phyloP scores from a whole-genome alignment of 2,888 invertebrate species.

The Mycalesis mineus region DNA sequence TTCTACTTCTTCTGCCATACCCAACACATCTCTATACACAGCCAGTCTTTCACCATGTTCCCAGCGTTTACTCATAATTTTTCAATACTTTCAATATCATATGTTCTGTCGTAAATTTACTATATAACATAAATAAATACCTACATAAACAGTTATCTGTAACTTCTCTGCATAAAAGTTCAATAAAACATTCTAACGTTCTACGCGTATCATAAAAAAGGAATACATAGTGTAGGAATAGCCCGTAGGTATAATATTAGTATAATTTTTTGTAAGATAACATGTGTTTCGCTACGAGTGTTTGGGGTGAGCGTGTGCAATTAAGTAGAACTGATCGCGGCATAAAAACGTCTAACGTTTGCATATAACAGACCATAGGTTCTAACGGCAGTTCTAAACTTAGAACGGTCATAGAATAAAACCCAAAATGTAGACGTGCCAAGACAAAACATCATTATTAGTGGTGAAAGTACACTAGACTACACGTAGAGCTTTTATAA shows the following conservation, averaged over 20 bases:
- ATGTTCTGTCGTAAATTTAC: too few species aligned
- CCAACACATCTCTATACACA: too few species aligned
- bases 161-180: neutral
- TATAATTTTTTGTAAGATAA: slow-evolving; percentile 16
- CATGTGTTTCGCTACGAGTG: slow-evolving; percentile 16
- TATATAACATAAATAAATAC: too few species aligned
- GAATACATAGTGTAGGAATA: neutral
- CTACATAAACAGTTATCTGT: too few species aligned
- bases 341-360: slow-evolving; percentile 38
- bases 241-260: neutral
- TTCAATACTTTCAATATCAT: too few species aligned
- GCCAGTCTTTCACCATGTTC: too few species aligned
- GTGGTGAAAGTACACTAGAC: too few species aligned
- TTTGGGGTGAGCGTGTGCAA: slow-evolving; percentile 25
- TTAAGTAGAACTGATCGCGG: slow-evolving; percentile 29
- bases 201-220: neutral
- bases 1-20: too few species aligned
- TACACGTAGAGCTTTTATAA: too few species aligned
- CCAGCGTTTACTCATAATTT: too few species aligned
- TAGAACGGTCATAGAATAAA: slow-evolving; percentile 40
- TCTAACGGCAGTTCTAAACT: slow-evolving; percentile 48
- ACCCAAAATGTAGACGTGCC: slow-evolving; percentile 3
- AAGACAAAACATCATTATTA: too few species aligned
- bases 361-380: slow-evolving; percentile 39
- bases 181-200: neutral